phyloP scores from a whole-genome alignment of 1,140 invertebrate genomes.

The Cherax destructor region DNA sequence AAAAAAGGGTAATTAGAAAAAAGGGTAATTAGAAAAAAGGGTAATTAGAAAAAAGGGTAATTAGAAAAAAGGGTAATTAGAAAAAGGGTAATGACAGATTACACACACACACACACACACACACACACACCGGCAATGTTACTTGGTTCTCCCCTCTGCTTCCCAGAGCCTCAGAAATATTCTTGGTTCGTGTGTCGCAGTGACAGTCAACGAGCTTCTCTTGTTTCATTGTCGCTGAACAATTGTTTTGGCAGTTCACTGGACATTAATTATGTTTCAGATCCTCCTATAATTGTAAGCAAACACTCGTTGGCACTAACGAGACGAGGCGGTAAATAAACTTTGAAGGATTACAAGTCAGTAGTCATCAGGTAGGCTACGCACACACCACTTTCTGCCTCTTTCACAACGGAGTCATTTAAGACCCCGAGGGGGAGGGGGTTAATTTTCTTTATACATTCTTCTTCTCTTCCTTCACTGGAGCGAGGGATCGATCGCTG shows the following conservation, averaged over 20 bases:
- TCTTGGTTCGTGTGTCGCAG: not conserved
- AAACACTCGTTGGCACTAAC: constrained; percentile 46
- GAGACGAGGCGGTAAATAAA: constrained; percentile 42
- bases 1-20: not conserved
- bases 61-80: no score
- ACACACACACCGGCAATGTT: not conserved
- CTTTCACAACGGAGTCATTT: no score
- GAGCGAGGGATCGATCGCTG: not conserved
- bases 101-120: constrained; percentile 5
- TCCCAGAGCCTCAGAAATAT: not conserved
- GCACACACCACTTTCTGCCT: not conserved
- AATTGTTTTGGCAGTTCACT: constrained; percentile 55
- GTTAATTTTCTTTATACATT: not conserved
- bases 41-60: not conserved
- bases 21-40: not conserved
- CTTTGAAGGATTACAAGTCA: constrained; percentile 28
- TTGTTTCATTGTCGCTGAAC: constrained; percentile 46
- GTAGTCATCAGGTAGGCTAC: not conserved
- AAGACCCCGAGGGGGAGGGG: not conserved
- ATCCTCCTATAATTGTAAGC: constrained; percentile 54
- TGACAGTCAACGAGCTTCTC: constrained; percentile 41
- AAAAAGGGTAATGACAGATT: no score
- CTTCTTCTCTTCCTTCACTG: not conserved
- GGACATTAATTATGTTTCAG: constrained; percentile 55
- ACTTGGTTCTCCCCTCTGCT: not conserved